Base-by-base conservation (phyloP, 2,113 vertebrate species). In the Tupaia tana region DNA sequence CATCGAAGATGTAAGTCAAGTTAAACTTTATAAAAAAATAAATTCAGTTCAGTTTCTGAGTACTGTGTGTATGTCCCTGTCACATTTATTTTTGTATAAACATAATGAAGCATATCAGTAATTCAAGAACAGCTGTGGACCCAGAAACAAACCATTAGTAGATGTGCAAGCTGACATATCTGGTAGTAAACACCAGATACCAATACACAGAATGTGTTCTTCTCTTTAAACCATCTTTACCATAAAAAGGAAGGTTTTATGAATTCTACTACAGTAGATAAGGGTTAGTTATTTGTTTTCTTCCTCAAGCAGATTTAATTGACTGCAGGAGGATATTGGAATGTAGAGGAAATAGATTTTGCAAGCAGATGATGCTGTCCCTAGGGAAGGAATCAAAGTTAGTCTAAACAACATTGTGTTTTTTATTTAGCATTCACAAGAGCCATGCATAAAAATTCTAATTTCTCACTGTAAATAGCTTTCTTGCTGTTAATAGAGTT, bases 1-100 rank as follows among this genome's bases (percentile, higher is more conserved):
- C 98, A 97, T 98, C 63, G 99, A 99, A 91, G 99, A 99, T 96
- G 99, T 99, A 98, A 56, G 97, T 98, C 91, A 63, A 59, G 80
- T 95, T 27, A 66, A 31, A 94, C 86, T 71, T 82, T 67, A 85
- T 91, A 96, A 79, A 59, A 66, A 74, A 22, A 43, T 43, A 43
- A 70, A 34, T 61, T 79, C 11, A 61, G 59, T 82, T 85, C 22
- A 89, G 3, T 29, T 90, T 58, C 16, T 31, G 81, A 29, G 12
- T 88, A 80, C 31, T 69, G 0, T 93, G 88, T 74, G 12, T 85
- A 70, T 7, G 15, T 63, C 54, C 59, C 1, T 0, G 2, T 74
- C 16, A 29, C 2, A 15, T 22, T 90, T 80, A 25, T 59, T 88
- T 80, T 94, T 93, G 5, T 94, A 27, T 81, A 95, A 90, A 63